phyloP scores from a whole-genome alignment of 2,797 vertebrate genomes.

The Hippopotamyrus pictus region DNA sequence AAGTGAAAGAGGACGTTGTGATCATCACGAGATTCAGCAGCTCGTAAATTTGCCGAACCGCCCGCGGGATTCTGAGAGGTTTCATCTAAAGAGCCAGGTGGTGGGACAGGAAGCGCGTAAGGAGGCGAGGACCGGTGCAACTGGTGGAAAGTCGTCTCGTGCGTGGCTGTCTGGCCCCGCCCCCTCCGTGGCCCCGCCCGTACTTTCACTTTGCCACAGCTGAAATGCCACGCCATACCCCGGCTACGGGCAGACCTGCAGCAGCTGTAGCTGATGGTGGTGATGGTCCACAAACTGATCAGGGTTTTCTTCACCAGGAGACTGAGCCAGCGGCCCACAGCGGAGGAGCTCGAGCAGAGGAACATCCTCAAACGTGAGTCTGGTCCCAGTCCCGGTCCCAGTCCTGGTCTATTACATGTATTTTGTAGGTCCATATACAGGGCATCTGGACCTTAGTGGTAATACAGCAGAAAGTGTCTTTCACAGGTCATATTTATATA shows the following conservation, averaged over 20 bases:
- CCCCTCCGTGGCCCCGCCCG: background rate
- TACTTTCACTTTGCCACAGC: background rate
- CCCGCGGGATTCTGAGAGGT: background rate
- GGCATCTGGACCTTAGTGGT: background rate
- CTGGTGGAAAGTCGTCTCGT: background rate
- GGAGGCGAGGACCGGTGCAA: background rate
- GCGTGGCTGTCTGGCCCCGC: background rate
- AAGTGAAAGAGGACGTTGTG: background rate
- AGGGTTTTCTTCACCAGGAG: constrained; percentile 75
- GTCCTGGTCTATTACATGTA: too few relatives aligned
- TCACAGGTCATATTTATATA: background rate
- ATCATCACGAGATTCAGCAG: background rate
- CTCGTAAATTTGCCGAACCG: background rate
- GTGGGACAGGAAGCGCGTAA: background rate
- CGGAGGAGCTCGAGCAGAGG: constrained; percentile 93
- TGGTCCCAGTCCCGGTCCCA: background rate
- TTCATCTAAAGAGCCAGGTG: background rate
- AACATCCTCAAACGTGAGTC: constrained; percentile 98
- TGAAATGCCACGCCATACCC: background rate
- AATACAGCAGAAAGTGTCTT: background rate
- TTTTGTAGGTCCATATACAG: background rate
- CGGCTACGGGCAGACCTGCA: background rate
- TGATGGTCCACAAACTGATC: constrained; percentile 70
- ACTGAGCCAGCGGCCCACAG: constrained; percentile 94
- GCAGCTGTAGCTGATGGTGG: constrained; percentile 29